Percentiles rank a stretch among this genome's conserved stretches.
Evolutionary conservation across 2,113 vertebrate species (phyloP).

Genomic region (Bos indicus): DNA sequence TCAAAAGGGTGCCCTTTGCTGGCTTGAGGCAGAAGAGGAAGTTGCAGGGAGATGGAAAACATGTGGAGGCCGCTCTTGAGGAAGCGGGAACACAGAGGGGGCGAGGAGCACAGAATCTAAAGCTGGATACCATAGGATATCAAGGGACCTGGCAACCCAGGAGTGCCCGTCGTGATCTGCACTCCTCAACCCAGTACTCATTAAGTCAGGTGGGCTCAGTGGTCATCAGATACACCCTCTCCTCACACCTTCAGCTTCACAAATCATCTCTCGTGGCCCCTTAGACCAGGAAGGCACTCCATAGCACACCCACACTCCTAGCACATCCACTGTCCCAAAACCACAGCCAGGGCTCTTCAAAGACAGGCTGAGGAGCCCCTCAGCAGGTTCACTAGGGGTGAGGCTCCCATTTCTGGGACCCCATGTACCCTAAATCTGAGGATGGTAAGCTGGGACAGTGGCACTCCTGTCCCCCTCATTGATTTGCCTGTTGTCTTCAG

Average conservation of each 20-base stretch:
- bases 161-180: background rate
- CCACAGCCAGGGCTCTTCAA: background rate
- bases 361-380: background rate
- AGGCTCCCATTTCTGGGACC: background rate
- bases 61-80: background rate
- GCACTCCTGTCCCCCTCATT: background rate
- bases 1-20: background rate
- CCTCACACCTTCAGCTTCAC: background rate
- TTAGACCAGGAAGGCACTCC: background rate
- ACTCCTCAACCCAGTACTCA: background rate
- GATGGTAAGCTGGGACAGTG: background rate
- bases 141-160: background rate
- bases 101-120: background rate
- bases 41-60: background rate
- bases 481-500: too few relatives aligned
- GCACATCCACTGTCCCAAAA: background rate
- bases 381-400: background rate
- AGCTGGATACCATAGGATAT: background rate
- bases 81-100: background rate
- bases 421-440: background rate
- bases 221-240: background rate
- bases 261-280: accelerated
- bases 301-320: background rate
- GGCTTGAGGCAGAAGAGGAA: background rate
- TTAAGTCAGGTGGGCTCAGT: accelerated